Conservation (phyloP, 2,113 vertebrate species). For the Dicaeum eximium region DNA sequence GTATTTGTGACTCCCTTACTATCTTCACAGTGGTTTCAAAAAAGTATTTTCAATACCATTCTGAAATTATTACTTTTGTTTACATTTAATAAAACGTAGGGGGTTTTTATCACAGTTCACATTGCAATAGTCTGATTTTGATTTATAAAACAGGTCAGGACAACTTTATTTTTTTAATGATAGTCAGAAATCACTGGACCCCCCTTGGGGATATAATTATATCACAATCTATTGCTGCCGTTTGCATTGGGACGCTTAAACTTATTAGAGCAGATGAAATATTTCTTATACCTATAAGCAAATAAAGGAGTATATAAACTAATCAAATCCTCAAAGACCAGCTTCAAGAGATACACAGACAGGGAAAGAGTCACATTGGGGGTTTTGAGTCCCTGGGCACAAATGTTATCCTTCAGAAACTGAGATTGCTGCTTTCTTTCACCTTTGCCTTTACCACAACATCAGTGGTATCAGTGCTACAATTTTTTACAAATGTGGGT, state of each 20-base stretch:
- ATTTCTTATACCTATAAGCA: neutral
- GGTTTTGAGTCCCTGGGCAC: neutral
- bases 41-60: neutral
- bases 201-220: neutral
- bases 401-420: neutral
- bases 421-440: neutral
- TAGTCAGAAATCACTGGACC: neutral
- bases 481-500: neutral
- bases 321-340: neutral
- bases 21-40: neutral
- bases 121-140: neutral
- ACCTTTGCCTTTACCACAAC: neutral
- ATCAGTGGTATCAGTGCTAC: neutral
- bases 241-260: neutral
- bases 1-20: rapidly evolving
- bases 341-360: neutral
- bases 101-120: rapidly evolving
- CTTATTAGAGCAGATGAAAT: neutral
- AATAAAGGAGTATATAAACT: neutral
- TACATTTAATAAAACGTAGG: neutral
- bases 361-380: neutral
- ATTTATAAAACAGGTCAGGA: neutral
- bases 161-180: neutral
- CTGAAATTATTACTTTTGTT: neutral
- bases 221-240: neutral